Evolutionary conservation across 1,140 invertebrate genomes (phyloP).

Genomic region (Ceratosolen fusciceps): DNA sequence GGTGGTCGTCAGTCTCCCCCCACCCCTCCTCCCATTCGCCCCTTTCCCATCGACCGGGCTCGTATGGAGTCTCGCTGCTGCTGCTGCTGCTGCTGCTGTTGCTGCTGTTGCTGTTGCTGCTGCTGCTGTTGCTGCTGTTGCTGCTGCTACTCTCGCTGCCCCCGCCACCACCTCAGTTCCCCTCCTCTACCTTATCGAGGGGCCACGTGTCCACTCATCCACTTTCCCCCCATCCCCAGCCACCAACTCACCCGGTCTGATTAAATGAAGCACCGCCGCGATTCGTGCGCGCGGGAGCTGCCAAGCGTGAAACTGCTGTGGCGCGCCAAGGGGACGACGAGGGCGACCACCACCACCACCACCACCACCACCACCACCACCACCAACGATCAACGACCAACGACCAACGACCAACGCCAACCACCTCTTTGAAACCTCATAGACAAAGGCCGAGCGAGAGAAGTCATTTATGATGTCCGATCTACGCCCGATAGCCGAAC

Average conservation of each 20-base stretch:
- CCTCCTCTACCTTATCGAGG: not conserved
- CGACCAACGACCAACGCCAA: not conserved
- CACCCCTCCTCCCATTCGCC: not conserved
- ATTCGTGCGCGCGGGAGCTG: constrained; percentile 17
- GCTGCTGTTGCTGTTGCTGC: no score
- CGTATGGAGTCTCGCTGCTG: no score
- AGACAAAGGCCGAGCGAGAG: constrained; percentile 10
- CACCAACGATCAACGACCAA: no score
- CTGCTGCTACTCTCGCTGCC: not conserved
- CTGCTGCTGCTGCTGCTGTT: not conserved
- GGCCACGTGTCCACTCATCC: not conserved
- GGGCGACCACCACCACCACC: no score
- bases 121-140: not conserved
- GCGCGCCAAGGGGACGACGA: not conserved
- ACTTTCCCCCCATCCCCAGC: not conserved
- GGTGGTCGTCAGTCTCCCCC: not conserved
- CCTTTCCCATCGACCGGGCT: no score
- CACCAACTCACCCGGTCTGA: constrained; percentile 26
- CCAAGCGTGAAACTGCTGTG: constrained; percentile 36
- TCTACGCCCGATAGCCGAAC: not conserved
- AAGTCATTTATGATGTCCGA: constrained; percentile 34
- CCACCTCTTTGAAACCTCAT: constrained; percentile 22
- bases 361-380: no score
- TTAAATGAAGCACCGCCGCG: constrained; percentile 44
- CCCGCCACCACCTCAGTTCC: not conserved